phyloP scores from a whole-genome alignment of 1,140 invertebrate genomes.

The Cherax quadricarinatus region DNA sequence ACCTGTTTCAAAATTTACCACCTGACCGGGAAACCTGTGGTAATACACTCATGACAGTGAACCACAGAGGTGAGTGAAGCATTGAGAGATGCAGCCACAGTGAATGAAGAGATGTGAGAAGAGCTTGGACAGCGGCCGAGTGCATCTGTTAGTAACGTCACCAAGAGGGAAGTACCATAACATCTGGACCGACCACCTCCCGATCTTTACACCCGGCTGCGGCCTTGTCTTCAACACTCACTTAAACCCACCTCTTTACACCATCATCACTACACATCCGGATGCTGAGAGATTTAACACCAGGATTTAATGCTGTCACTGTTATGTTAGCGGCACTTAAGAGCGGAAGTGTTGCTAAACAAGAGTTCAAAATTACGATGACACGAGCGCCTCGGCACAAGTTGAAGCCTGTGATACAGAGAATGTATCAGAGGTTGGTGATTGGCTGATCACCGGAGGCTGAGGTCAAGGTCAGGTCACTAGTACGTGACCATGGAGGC shows the following conservation, averaged over 20 bases:
- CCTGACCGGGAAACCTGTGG: not conserved
- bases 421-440: not conserved
- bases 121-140: slow-evolving; percentile 12
- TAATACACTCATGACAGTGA: not conserved
- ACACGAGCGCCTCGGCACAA: not conserved
- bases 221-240: not conserved
- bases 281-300: not conserved
- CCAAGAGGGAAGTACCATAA: not conserved
- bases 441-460: not conserved
- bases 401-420: not conserved
- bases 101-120: not conserved
- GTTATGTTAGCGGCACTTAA: not conserved
- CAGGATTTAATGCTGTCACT: not conserved
- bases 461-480: not conserved
- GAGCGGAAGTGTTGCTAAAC: not conserved
- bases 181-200: slow-evolving; percentile 14
- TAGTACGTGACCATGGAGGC: not conserved
- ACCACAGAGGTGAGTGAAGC: not conserved
- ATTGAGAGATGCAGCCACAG: not conserved
- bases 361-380: not conserved
- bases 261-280: not conserved
- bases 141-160: not conserved
- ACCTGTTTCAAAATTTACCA: not conserved
- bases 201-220: not conserved
- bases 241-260: not conserved